These are phyloP conservation scores for Actenoides lindsayi DNA, from an alignment of 2,113 vertebrate species.

Conservation along the genomic window DNA sequence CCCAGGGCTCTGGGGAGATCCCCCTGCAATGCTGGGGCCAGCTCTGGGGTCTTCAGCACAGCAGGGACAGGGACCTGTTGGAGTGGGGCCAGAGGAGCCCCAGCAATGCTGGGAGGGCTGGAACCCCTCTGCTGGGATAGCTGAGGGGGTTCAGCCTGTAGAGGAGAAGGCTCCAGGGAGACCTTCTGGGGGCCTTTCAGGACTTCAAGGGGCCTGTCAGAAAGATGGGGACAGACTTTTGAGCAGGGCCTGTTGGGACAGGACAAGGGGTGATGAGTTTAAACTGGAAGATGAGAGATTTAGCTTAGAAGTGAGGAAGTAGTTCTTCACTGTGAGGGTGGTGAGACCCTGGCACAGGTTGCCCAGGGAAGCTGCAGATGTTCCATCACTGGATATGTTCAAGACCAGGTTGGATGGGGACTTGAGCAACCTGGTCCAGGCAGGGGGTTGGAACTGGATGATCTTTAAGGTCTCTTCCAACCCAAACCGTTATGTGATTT, in stretches of 20 bases:
- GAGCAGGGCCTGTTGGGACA: not conserved
- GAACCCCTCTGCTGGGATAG: not conserved
- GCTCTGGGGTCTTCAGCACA: not conserved
- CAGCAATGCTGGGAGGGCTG: not conserved
- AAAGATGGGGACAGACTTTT: not conserved
- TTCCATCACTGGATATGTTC: too few species aligned
- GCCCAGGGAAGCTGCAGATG: too few species aligned
- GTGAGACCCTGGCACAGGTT: not conserved
- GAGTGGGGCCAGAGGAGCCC: not conserved
- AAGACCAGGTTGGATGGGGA: too few species aligned
- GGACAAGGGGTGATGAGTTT: not conserved
- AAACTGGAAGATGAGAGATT: not conserved
- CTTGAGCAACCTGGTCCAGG: not conserved
- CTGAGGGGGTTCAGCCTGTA: not conserved
- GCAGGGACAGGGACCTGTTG: not conserved
- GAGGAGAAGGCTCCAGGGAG: not conserved
- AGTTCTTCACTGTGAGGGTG: not conserved
- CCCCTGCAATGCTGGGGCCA: not conserved
- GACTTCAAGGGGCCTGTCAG: too few species aligned
- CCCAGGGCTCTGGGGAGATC: not conserved
- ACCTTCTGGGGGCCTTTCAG: not conserved
- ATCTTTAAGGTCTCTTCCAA: not conserved
- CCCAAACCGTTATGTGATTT: not conserved
- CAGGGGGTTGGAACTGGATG: not conserved
- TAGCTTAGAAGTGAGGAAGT: not conserved